Evolutionary conservation across 2,888 invertebrate genomes (phyloP), one percentile per base, ranked within the genome.

Genomic region (Sinelater perroti): DNA sequence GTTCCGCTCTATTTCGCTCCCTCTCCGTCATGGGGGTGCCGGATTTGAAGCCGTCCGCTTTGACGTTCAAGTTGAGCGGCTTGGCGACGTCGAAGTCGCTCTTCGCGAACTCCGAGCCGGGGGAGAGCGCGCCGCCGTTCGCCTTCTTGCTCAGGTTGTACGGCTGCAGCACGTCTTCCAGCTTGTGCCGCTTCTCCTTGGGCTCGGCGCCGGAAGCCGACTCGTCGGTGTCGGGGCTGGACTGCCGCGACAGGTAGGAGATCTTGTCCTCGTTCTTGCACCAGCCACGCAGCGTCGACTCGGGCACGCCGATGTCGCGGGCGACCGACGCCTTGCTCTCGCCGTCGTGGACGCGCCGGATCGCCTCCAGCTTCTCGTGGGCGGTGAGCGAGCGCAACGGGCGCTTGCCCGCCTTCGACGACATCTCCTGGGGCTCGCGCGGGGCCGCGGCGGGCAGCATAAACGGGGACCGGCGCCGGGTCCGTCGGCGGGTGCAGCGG

Each of bases 321-420:
- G 92, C 92, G 1, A 93, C 92, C 0, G 91, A 90, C 1, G 93
- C 92, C 72, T 93, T 92, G 53, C 90, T 90, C 76, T 92, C 91
- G 46, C 92, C 92, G 75, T 89, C 88, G 80, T 90, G 90, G 35
- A 93, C 91, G 63, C 92, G 82, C 69, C 89, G 86, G 67, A 93
- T 90, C 26, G 92, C 91, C 70, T 88, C 86, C 67, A 93, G 85
- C 79, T 93, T 93, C 75, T 91, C 91, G 62, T 86, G 76, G 40
- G 90, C 88, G 61, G 89, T 88, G 66, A 91, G 81, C 68, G 89
- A 86, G 63, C 90, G 85, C 78, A 90, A 79, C n/a, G 91, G 90
- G 44, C 92, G 86, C 80, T 91, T 91, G 71, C 88, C 79, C 77
- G 89, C 85, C 21, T 89, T 86, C 10, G 88, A 85, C 61, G 86